Percentiles rank a stretch among this genome's conserved stretches.
Evolutionary conservation across 1,140 invertebrate species (phyloP).

Genomic region (Teleopsis dalmanni): DNA sequence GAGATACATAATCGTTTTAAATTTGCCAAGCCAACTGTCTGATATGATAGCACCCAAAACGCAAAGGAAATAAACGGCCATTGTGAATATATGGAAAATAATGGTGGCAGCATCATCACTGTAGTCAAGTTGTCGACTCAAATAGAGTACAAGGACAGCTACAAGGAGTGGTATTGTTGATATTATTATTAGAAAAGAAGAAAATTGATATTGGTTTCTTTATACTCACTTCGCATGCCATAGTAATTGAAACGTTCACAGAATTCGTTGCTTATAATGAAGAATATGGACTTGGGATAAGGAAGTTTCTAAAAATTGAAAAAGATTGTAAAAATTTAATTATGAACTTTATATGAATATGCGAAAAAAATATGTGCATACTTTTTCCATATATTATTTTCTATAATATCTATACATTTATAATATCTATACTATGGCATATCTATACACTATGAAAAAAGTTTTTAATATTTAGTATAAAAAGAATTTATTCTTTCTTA

Average conservation of each 20-base stretch:
- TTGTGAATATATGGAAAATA: slow-evolving; percentile 71
- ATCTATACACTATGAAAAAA: too few species aligned
- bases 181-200: not conserved
- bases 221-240: slow-evolving; percentile 83
- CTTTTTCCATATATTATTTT: too few species aligned
- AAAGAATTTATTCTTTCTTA: too few species aligned
- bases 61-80: slow-evolving; percentile 75
- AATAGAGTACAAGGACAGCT: slow-evolving; percentile 74
- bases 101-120: slow-evolving; percentile 61
- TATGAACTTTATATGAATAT: not conserved
- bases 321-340: not conserved
- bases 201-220: not conserved
- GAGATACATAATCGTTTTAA: slow-evolving; percentile 79
- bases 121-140: slow-evolving; percentile 58
- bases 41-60: slow-evolving; percentile 75
- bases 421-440: too few species aligned
- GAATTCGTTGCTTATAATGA: slow-evolving; percentile 92
- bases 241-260: slow-evolving; percentile 95
- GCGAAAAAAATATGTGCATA: too few species aligned
- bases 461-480: too few species aligned
- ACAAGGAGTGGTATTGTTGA: slow-evolving; percentile 55
- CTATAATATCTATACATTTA: too few species aligned
- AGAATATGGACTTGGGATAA: slow-evolving; percentile 86
- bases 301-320: slow-evolving; percentile 57
- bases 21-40: slow-evolving; percentile 73